A percentile compares a stretch with the other conserved stretches of the same genome.
Evolutionary conservation across 1,140 invertebrate species (phyloP).

Genomic region (Brachionus calyciflorus): DNA sequence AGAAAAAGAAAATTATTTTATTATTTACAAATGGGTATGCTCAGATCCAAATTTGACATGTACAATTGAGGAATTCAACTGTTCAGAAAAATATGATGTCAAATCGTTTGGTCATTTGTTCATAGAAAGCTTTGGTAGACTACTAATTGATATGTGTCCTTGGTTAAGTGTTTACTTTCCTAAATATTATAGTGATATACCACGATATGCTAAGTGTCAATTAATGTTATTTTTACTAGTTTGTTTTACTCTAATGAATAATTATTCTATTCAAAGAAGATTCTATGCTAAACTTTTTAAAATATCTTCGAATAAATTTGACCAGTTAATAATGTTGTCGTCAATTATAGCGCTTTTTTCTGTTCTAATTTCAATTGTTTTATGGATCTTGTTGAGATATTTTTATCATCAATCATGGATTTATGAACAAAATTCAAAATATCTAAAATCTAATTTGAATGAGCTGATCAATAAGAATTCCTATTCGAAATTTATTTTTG

Average conservation of each 20-base stretch:
- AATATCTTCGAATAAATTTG: not conserved
- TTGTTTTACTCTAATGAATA: not conserved
- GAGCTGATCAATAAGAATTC: not conserved
- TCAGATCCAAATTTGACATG: not conserved
- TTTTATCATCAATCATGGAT: not conserved
- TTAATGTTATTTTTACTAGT: not conserved
- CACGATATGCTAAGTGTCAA: conserved; percentile 1
- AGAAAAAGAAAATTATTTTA: conserved; percentile 1
- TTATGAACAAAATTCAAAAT: not conserved
- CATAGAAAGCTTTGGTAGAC: conserved; percentile 2
- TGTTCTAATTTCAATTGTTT: not conserved
- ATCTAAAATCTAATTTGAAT: not conserved
- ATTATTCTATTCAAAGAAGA: not conserved
- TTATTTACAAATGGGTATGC: conserved; percentile 2
- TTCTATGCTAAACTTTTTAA: not conserved
- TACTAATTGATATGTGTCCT: not conserved
- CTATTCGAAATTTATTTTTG: not conserved
- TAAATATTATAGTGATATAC: conserved; percentile 24
- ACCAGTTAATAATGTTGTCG: not conserved
- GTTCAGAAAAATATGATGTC: conserved; percentile 1
- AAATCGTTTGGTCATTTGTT: conserved; percentile 23
- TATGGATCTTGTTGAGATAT: not conserved
- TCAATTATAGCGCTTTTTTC: not conserved
- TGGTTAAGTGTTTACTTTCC: conserved; percentile 3
- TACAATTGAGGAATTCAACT: not conserved